Evolutionary conservation across 2,113 vertebrate species (phyloP), one percentile per base, ranked within the genome.

Genomic region (Melanerpes aurifrons): DNA sequence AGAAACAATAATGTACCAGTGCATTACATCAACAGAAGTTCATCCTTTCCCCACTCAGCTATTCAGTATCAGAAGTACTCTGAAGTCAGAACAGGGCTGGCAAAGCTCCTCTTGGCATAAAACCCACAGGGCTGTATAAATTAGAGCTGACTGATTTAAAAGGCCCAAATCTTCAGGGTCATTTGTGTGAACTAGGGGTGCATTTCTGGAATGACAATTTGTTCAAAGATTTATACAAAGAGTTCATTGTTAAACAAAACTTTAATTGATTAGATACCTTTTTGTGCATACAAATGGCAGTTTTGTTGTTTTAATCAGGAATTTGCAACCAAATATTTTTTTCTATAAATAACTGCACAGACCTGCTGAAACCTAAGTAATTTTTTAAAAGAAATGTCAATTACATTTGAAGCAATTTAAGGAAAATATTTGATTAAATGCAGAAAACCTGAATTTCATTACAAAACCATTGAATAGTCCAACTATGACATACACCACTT

Each of bases 181-280:
- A 78, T 78, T 70, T 74, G 7, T 22, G 68, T 12, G 37, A 89
- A 6, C 63, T 64, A n/a, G 3, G 37, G 9, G 19, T 77, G 61
- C 25, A 81, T 15, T 58, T 28, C 20, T 74, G 10, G 26, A 78
- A 78, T 62, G n/a, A 63, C 1, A 32, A 12, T 40, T 88, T 92
- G 5, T 24, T 54, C 17, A 56, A 35, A 72, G 28, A 24, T 0
- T 0, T 53, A 54, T 4, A 76, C 5, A 54, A 40, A 45, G 10
- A 40, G 2, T 43, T 86, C 14, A 56, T 12, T 45, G 5, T 26
- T 6, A 73, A 78, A 68, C 6, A 56, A 25, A 24, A 69, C 53
- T 56, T 64, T 29, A 56, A 35, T n/a, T 0, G 1, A 6, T 48
- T 62, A 32, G 12, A 35, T 10, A 35, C 26, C 7, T n/a, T 8